Base-by-base conservation (phyloP, 2,888 invertebrate genomes). In the Drosophila algonquin region DNA sequence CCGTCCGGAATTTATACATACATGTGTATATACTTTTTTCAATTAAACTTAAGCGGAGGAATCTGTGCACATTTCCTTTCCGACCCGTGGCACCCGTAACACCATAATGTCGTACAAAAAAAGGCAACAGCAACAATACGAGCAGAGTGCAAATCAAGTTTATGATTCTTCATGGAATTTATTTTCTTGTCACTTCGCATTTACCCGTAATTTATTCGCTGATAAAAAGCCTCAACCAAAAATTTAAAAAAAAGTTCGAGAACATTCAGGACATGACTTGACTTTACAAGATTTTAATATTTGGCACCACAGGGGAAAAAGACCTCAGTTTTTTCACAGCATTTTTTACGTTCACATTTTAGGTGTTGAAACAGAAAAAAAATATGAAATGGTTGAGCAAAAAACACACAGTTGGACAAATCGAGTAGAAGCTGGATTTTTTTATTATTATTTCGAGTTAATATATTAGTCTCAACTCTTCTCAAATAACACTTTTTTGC, bases 171-270 rank as follows among this genome's bases (percentile, higher is more conserved):
- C 51, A 32, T 56, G 46, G 21, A 50, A 53, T 64, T 60, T 9
- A 16, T 47, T 30, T 47, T 30, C 27, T 57, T 75, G 50, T 60
- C 76, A 78, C 83, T 80, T 55, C 21, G 32, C 52, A 44, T 46
- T 48, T 56, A 40, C 5, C 7, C 14, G 40, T 47, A 30, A 56
- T 75, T 53, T 46, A 61, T 76, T 58, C 54, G 24, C 44, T 50
- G 35, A 12, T 45, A 16, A 60, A 58, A 16, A 46, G 40, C 53
- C 30, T 52, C 40, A 74, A 64, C 68, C 63, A 53, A 44, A 21
- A 32, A 10, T 3, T 2, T 40, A 76, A 68, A 68, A 75, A 63
- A 53, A 46, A 14, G 16, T 21, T 10, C 7, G 8, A 44, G 40
- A 30, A 63, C 44, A n/a, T 57, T n/a, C 30, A 21, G 47, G 24